Percentiles rank a stretch among this genome's conserved stretches.
phyloP scores from a whole-genome alignment of 2,888 invertebrate species.

The Ctenicera cuprea region DNA sequence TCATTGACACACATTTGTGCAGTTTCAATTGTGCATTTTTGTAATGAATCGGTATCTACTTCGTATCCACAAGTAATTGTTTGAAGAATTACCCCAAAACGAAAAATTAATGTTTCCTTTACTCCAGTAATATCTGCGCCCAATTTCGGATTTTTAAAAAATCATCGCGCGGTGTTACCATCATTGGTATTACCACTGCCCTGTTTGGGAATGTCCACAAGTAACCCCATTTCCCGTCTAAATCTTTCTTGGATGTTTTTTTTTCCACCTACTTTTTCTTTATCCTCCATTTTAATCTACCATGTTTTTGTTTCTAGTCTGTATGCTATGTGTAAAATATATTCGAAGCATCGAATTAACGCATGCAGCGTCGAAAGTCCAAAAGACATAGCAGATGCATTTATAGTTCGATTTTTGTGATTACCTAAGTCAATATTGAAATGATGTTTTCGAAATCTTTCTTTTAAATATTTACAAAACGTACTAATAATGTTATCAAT shows the following conservation, averaged over 20 bases:
- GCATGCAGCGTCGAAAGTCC: neutral
- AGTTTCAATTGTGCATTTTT: conserved; percentile 30
- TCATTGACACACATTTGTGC: conserved; percentile 32
- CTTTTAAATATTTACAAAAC: too few species aligned
- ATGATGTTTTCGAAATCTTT: too few species aligned
- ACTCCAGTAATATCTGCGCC: conserved; percentile 35
- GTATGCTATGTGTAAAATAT: neutral
- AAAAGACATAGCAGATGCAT: conserved; percentile 4
- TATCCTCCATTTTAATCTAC: neutral
- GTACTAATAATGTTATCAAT: too few species aligned
- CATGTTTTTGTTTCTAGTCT: neutral
- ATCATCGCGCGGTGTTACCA: conserved; percentile 50
- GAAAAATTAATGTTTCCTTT: conserved; percentile 22
- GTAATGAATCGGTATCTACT: conserved; percentile 1
- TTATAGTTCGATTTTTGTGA: neutral
- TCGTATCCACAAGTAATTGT: neutral
- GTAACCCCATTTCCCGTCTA: neutral
- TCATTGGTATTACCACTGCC: conserved; percentile 55
- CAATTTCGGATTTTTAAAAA: conserved; percentile 58
- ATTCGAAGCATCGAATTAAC: neutral
- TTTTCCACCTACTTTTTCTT: too few species aligned
- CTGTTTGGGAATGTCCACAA: conserved; percentile 43
- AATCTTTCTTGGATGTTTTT: neutral
- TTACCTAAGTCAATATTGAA: neutral
- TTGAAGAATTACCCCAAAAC: conserved; percentile 33